phyloP scores from a whole-genome alignment of 2,113 vertebrate genomes.

The Carassius gibelio region DNA sequence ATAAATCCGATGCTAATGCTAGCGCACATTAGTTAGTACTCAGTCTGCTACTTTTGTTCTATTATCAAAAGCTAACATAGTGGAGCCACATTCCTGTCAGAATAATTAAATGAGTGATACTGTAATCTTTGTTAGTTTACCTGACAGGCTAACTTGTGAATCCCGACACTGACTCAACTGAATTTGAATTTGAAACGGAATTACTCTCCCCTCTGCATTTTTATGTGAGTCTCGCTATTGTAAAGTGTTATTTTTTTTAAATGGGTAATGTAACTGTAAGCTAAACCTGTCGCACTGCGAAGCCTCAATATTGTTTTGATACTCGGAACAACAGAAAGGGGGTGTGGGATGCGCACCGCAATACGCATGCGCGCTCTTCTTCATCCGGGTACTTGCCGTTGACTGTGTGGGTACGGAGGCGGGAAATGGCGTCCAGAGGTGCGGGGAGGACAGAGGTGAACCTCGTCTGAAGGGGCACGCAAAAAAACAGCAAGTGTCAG shows the following conservation, averaged over 20 bases:
- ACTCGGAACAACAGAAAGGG: conserved; percentile 14
- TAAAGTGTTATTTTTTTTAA: neutral
- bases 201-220: neutral
- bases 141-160: neutral
- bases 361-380: conserved; percentile 28
- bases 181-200: neutral
- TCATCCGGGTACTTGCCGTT: conserved; percentile 85
- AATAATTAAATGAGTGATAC: neutral
- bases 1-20: neutral
- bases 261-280: neutral
- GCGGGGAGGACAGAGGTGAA: conserved; percentile 76
- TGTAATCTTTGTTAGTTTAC: neutral
- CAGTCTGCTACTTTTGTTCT: neutral
- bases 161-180: neutral
- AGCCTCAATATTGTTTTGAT: conserved; percentile 9
- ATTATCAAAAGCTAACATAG: neutral
- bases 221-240: neutral
- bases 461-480: conserved; percentile 65
- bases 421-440: conserved; percentile 95
- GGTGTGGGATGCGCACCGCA: neutral
- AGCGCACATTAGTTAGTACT: neutral
- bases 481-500: conserved; percentile 48
- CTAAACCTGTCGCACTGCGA: conserved; percentile 17
- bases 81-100: neutral
- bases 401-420: conserved; percentile 85